A percentile compares a stretch with the other conserved stretches of the same genome.
phyloP scores from a whole-genome alignment of 2,113 vertebrate genomes.

The Podarcis raffonei region DNA sequence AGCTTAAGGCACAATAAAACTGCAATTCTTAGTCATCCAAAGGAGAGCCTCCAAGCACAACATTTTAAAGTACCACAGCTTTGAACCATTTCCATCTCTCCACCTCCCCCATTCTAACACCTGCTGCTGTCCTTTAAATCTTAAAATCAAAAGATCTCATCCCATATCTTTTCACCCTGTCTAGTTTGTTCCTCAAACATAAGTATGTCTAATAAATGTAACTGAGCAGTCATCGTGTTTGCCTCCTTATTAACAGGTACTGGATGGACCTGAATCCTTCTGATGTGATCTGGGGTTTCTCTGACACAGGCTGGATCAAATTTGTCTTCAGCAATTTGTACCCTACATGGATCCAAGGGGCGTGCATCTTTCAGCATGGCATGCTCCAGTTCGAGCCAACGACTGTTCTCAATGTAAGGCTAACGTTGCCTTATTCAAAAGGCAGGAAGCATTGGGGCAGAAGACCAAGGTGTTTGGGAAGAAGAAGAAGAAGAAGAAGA shows the following conservation, averaged over 20 bases:
- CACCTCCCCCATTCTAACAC: neutral
- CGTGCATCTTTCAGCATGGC: conserved; percentile 64
- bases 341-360: conserved; percentile 67
- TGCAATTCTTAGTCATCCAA: no score
- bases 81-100: neutral
- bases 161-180: neutral
- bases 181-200: neutral
- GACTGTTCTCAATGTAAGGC: conserved; percentile 62
- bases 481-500: no score
- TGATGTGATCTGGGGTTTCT: conserved; percentile 69
- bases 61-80: neutral
- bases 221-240: neutral
- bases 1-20: no score
- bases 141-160: neutral
- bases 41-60: neutral
- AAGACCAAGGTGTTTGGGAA: no score
- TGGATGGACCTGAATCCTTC: conserved; percentile 66
- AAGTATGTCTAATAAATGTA: neutral
- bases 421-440: neutral
- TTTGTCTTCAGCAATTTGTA: conserved; percentile 67
- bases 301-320: conserved; percentile 74
- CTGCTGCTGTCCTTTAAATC: neutral
- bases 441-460: no score
- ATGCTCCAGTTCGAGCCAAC: conserved; percentile 64
- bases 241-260: conserved; percentile 42